phyloP scores from a whole-genome alignment of 1,140 invertebrate species.

The Muscidifurax raptorellus region DNA sequence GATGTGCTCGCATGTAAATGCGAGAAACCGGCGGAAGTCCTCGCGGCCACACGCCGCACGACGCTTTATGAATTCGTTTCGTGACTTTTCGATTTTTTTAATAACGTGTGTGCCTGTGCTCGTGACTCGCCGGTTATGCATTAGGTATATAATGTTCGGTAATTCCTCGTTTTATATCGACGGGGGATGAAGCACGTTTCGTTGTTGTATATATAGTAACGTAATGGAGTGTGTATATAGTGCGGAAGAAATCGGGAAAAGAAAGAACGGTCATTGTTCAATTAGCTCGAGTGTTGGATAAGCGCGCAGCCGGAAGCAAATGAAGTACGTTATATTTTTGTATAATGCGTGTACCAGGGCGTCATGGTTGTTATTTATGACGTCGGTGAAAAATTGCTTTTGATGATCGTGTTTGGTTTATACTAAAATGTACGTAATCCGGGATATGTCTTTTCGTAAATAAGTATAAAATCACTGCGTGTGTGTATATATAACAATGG shows the following conservation, averaged over 20 bases:
- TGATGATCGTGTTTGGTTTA: neutral
- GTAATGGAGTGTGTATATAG: neutral
- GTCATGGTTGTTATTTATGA: neutral
- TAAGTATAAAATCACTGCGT: too few species aligned
- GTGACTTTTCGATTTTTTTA: neutral
- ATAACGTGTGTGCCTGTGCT: neutral
- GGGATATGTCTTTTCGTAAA: neutral
- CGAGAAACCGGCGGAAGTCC: conserved; percentile 20
- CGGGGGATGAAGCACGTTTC: neutral
- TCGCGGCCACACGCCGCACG: conserved; percentile 45
- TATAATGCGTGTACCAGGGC: too few species aligned
- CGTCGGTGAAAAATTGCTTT: neutral
- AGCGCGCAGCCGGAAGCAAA: neutral
- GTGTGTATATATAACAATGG: neutral
- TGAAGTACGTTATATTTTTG: neutral
- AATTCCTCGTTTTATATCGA: neutral
- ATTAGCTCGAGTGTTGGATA: neutral
- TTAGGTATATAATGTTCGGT: too few species aligned
- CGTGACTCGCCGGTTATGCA: too few species aligned
- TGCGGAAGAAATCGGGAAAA: neutral
- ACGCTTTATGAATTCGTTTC: neutral
- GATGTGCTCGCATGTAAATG: neutral
- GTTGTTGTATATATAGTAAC: neutral
- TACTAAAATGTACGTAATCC: neutral
- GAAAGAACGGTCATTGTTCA: neutral